These are phyloP conservation scores for Epinephelus cyanopodus DNA, from an alignment of 2,113 vertebrate species.

Conservation along the genomic window DNA sequence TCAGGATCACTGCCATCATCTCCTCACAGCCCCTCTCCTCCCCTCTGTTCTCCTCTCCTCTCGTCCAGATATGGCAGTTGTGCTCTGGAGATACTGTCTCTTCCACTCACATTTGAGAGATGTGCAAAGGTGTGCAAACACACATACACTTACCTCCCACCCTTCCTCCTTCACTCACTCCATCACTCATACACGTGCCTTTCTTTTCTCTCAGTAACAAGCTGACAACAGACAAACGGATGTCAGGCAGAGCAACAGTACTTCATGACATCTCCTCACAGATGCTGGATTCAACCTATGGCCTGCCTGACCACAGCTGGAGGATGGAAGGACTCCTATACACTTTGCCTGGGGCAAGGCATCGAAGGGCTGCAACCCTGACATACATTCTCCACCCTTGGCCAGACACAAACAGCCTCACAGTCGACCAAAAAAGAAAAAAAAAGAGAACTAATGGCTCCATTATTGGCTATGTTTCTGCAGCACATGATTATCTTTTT, in stretches of 20 bases:
- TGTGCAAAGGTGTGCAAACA: background rate
- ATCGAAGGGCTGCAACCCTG: constrained; percentile 39
- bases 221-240: constrained; percentile 25
- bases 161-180: background rate
- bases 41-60: background rate
- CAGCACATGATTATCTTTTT: constrained; percentile 61
- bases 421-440: constrained; percentile 26
- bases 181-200: constrained; percentile 1
- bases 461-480: constrained; percentile 48
- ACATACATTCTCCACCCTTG: constrained; percentile 32
- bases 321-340: background rate
- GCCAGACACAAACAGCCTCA: constrained; percentile 8
- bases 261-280: constrained; percentile 42
- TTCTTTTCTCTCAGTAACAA: constrained; percentile 35
- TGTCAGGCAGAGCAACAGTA: background rate
- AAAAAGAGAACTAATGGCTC: constrained; percentile 36
- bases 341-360: constrained; percentile 42
- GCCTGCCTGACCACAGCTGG: background rate
- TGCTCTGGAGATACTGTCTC: constrained; percentile 6
- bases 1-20: constrained; percentile 42
- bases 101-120: constrained; percentile 16
- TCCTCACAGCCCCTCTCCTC: background rate
- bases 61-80: background rate
- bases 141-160: background rate
- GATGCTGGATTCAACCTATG: constrained; percentile 15